Conservation (phyloP, 2,888 invertebrate species). For the Plusia festucae region DNA sequence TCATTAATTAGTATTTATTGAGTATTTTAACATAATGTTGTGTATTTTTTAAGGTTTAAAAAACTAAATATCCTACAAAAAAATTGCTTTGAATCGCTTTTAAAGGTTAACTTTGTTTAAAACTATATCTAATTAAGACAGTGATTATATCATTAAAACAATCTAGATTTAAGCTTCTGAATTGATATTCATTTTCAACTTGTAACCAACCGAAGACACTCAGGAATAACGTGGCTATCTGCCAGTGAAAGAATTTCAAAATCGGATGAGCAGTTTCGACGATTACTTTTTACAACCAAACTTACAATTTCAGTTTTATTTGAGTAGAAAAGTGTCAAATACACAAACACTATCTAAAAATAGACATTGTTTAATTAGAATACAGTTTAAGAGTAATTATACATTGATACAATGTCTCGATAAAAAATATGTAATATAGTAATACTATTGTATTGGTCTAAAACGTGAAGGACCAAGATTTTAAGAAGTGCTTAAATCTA, state of each 20-base stretch:
- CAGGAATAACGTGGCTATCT: too few relatives aligned
- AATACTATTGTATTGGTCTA: neutral
- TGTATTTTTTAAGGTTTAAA: neutral
- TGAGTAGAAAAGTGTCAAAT: neutral
- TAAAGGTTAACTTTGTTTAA: neutral
- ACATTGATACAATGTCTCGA: conserved; percentile 4
- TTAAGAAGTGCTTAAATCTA: conserved; percentile 10
- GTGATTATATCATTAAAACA: too few relatives aligned
- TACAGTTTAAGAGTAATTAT: neutral
- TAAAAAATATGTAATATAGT: neutral
- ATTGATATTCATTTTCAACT: too few relatives aligned
- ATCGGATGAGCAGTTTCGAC: too few relatives aligned
- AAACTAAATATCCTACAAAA: neutral
- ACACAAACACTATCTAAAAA: neutral
- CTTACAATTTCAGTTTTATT: too few relatives aligned
- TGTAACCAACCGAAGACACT: too few relatives aligned
- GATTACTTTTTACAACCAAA: too few relatives aligned
- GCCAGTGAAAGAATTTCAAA: too few relatives aligned
- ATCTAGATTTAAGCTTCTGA: too few relatives aligned
- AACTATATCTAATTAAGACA: neutral
- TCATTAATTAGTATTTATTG: conserved; percentile 1
- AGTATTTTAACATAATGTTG: conserved; percentile 4
- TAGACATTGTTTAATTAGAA: neutral
- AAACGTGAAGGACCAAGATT: neutral
- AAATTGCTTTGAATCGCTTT: neutral